phyloP scores from a whole-genome alignment of 2,113 vertebrate species.

The Varanus komodoensis region DNA sequence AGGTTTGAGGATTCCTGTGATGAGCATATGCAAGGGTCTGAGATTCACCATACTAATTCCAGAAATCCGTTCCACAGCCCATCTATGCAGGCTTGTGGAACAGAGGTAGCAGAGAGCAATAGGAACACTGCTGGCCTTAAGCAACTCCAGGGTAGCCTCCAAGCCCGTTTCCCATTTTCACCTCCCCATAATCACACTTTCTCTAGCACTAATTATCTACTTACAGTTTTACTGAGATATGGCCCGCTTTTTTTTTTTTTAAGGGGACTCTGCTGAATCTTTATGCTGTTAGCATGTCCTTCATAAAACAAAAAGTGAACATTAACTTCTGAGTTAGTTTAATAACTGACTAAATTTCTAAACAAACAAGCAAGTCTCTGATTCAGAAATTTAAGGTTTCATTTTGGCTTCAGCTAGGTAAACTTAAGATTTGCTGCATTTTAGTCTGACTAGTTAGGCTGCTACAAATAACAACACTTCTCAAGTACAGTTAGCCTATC shows the following conservation, averaged over 20 bases:
- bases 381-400: neutral
- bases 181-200: neutral
- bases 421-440: neutral
- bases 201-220: neutral
- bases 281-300: neutral
- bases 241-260: neutral
- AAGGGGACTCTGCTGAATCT: neutral
- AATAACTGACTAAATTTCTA: conserved; percentile 1
- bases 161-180: neutral
- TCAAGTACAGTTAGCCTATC: neutral
- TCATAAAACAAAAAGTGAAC: neutral
- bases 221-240: neutral
- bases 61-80: neutral
- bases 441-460: neutral
- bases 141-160: neutral
- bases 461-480: neutral
- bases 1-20: neutral
- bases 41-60: neutral
- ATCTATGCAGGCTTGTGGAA: neutral
- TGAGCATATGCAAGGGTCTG: neutral
- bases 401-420: neutral
- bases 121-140: neutral
- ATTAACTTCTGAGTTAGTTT: conserved; percentile 6
- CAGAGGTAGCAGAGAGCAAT: neutral
- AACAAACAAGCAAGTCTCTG: neutral